Evolutionary conservation across 2,888 invertebrate genomes (phyloP), one percentile per base, ranked within the genome.

Genomic region (Penaeus monodon): DNA sequence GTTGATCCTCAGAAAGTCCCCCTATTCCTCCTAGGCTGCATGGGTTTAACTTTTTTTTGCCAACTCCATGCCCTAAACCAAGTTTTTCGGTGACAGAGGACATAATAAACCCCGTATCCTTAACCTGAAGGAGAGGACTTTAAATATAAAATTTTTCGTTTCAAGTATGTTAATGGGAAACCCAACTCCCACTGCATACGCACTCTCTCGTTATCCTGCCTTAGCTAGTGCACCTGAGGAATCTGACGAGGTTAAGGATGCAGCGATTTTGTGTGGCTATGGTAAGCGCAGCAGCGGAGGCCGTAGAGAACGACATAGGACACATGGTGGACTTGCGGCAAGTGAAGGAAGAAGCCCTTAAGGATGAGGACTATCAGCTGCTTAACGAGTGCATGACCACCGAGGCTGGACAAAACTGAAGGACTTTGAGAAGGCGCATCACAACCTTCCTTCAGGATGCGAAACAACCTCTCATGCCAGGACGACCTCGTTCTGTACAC

Each of bases 161-260:
- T 80, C 65, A 80, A 65, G 29, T 80, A 65, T 7, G 4, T 80
- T 0, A 80, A 80, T 8, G 80, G 64, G 12, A 80, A 80, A 27
- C 2, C 80, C 10, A 80, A 65, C 33, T 80, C 24, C 24, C n/a
- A 29, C 79, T 2, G 79, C 79, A 57, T 1, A 79, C 33, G 2
- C 57, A 12, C 79, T 79, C 7, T 80, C 80, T 0, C 1, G 80
- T 0, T 80, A 80, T 29, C 80, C 64, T 3, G 65, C 80, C 64
- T 8, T 80, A n/a, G 4, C 65, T 10, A 64, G 80, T 20, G 29
- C 65, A 22, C 66, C 66, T 22, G 66, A 66, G 3, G 66, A 66
- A n/a, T 66, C 2, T 66, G 66, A 3, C 3, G 66, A 66, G 2
- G 66, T 3, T n/a, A 8, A 66, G 24, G 66, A 66, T n/a, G 66